These are phyloP conservation scores for Corydoras maculifer DNA, from an alignment of 2,113 vertebrate genomes.

Conservation along the genomic window DNA sequence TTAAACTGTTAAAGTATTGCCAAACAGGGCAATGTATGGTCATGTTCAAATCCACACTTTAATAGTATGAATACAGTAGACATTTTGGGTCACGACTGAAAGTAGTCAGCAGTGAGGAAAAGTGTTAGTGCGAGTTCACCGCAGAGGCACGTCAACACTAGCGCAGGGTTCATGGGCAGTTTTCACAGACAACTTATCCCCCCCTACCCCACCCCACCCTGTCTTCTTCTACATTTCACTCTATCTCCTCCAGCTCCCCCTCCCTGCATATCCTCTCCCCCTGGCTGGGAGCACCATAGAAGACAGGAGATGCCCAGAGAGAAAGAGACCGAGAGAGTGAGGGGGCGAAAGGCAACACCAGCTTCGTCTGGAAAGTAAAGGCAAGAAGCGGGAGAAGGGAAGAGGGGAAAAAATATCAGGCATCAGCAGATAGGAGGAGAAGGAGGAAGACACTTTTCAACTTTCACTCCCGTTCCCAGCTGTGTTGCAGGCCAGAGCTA, in stretches of 20 bases:
- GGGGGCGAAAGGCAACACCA: slow-evolving; percentile 43
- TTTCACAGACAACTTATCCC: slow-evolving; percentile 51
- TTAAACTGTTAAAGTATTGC: too few species aligned
- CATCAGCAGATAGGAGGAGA: slow-evolving; percentile 56
- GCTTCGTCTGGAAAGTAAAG: slow-evolving; percentile 30
- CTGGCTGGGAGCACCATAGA: slow-evolving; percentile 57
- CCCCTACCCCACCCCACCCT: slow-evolving; percentile 33
- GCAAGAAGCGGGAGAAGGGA: slow-evolving; percentile 14
- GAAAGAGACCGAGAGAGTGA: slow-evolving; percentile 53
- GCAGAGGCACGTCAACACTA: slow-evolving; percentile 30
- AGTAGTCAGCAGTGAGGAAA: slow-evolving; percentile 15
- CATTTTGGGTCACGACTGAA: slow-evolving; percentile 17
- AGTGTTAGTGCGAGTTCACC: slow-evolving; percentile 38
- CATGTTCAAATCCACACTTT: neutral
- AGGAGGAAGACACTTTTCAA: slow-evolving; percentile 60
- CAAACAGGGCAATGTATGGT: too few species aligned
- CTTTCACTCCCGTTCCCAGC: slow-evolving; percentile 63
- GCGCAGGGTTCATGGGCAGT: slow-evolving; percentile 59
- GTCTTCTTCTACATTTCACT: slow-evolving; percentile 27
- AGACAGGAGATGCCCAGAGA: slow-evolving; percentile 64
- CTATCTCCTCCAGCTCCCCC: slow-evolving; percentile 15
- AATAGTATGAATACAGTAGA: neutral
- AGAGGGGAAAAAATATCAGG: slow-evolving; percentile 42
- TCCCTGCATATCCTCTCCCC: slow-evolving; percentile 28
- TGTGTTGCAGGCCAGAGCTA: slow-evolving; percentile 61